Conservation (phyloP, 2,797 vertebrate species). For the Cossypha niveicapilla region DNA sequence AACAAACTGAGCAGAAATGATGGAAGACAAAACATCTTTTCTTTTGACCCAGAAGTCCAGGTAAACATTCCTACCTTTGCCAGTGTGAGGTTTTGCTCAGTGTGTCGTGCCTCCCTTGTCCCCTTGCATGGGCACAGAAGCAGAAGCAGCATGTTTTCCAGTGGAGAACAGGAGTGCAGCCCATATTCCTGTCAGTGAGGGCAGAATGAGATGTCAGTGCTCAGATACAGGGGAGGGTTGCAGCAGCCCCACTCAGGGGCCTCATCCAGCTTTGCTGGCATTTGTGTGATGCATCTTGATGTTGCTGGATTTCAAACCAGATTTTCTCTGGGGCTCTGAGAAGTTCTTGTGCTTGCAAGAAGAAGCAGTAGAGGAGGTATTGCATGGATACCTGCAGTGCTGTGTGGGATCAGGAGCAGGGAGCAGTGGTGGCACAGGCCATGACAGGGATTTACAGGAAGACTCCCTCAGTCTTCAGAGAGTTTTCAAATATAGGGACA, state of each 20-base stretch:
- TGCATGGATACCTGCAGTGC: not conserved
- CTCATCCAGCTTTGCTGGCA: not conserved
- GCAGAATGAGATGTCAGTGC: not conserved
- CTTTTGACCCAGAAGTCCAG: slow-evolving; percentile 93
- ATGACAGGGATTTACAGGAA: not conserved
- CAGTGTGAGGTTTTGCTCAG: not conserved
- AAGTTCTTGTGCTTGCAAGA: not conserved
- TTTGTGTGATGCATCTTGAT: not conserved
- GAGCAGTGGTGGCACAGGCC: not conserved
- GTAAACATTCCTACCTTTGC: slow-evolving; percentile 62
- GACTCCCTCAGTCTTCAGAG: not conserved
- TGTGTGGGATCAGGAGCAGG: not conserved
- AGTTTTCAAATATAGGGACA: not conserved
- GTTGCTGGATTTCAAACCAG: not conserved
- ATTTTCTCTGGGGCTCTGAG: not conserved
- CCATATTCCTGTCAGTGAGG: not conserved
- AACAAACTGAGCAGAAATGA: slow-evolving; percentile 95
- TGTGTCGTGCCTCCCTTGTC: not conserved
- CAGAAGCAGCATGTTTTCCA: not conserved
- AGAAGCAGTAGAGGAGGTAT: not conserved
- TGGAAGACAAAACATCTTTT: slow-evolving; percentile 90
- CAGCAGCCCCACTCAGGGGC: not conserved
- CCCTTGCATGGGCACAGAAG: rapidly evolving
- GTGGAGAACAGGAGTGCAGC: not conserved
- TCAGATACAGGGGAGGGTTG: not conserved